Base-by-base conservation (phyloP, 2,113 vertebrate genomes). In the Colossoma macropomum region DNA sequence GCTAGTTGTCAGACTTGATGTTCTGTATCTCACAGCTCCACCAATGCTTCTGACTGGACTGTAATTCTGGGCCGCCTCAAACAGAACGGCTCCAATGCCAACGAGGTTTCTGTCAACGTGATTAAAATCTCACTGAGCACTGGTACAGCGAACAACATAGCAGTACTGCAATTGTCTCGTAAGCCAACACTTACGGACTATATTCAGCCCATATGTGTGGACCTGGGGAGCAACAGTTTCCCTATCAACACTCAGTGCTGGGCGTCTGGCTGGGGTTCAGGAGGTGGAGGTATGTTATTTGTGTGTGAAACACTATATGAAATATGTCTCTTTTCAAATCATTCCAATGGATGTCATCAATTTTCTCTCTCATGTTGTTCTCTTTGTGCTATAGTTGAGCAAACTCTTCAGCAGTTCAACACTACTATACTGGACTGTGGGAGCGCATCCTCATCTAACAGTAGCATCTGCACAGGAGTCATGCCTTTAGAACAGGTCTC, bases 131-230 rank as follows among this genome's bases (percentile, higher is more conserved):
- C 77, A 13, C 32, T 86, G 38, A 89, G 89, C 83, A 83, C 41
- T 7, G 0, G 4, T 23, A 19, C 69, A n/a, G 66, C 65, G 5
- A 28, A 85, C 48, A 88, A 84, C n/a, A 13, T 90, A 50, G 89
- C 89, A 56, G 56, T 90, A n/a, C 60, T 90, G 21, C n/a, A 52
- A n/a, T 62, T 90, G 45, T 72, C 80, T 21, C 23, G 34, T 3
- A n/a, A 45, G 50, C 69, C 85, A 28, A 83, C 30, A 9, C 80
- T 89, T 19, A 80, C 79, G 9, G 17, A 80, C 71, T 85, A 59
- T 75, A 88, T 90, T 38, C 87, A 87, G 81, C 88, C 90, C 23
- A 80, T 90, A 56, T 90, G 90, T 38, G 60, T 89, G 71, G 85
- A 91, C 62, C 0, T 23, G 28, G 80, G 9, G 8, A 59, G 13